Conservation (phyloP, 2,113 vertebrate genomes). For the Strix uralensis region DNA sequence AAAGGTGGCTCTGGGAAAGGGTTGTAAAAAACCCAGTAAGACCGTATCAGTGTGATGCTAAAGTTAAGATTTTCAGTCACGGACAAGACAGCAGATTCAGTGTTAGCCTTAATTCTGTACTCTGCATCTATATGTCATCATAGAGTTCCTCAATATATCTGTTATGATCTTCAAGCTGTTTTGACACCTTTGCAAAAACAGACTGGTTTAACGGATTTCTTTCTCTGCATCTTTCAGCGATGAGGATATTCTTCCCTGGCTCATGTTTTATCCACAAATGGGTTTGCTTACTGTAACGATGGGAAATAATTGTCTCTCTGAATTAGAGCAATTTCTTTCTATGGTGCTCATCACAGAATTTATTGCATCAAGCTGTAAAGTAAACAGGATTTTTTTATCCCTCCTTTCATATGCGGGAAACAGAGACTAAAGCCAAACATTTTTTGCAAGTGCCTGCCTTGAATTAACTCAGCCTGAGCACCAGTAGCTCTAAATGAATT, state of each 20-base stretch:
- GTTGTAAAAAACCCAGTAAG: not conserved
- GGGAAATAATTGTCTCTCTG: not conserved
- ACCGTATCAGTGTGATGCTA: not conserved
- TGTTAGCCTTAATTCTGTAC: not conserved
- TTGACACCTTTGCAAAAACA: not conserved
- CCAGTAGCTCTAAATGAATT: not conserved
- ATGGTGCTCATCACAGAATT: not conserved
- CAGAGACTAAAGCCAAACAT: not conserved
- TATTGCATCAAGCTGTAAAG: not conserved
- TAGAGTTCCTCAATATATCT: not conserved
- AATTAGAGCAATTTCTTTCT: not conserved
- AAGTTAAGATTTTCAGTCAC: not conserved
- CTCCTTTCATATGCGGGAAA: not conserved
- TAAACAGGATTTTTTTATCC: constrained; percentile 4
- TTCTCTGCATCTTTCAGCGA: not conserved
- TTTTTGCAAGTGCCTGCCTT: not conserved
- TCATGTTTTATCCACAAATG: not conserved
- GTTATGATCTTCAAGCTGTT: not conserved
- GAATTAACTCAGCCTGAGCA: not conserved
- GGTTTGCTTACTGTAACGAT: not conserved
- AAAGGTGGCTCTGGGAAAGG: not conserved
- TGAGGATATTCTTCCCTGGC: not conserved
- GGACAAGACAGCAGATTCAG: not conserved
- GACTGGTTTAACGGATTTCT: not conserved
- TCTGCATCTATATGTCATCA: not conserved